A percentile compares a stretch with the other conserved stretches of the same genome.
Evolutionary conservation across 2,888 invertebrate species (phyloP).

Genomic region (Zele albiditarsus): DNA sequence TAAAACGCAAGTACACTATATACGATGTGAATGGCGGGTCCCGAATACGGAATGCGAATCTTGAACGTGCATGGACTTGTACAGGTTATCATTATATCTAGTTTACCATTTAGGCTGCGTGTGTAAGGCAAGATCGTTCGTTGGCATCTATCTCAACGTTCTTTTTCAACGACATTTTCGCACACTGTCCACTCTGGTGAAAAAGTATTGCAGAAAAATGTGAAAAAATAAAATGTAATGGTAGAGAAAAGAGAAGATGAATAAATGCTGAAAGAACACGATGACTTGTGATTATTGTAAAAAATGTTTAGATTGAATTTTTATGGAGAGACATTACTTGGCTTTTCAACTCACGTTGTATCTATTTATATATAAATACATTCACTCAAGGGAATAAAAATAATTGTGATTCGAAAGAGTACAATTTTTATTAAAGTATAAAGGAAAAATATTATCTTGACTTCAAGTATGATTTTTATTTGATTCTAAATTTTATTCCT

Average conservation of each 20-base stretch:
- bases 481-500: too few species aligned
- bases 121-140: constrained; percentile 43
- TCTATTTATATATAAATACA: constrained; percentile 14
- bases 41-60: constrained; percentile 59
- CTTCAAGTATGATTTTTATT: too few species aligned
- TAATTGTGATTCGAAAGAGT: too few species aligned
- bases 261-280: not conserved
- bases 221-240: not conserved
- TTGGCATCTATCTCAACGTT: constrained; percentile 34
- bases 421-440: too few species aligned
- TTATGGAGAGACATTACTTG: not conserved
- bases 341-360: not conserved
- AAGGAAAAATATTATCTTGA: too few species aligned
- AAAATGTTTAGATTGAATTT: not conserved
- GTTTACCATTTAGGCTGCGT: constrained; percentile 28
- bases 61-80: constrained; percentile 60
- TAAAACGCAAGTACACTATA: constrained; percentile 38
- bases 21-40: constrained; percentile 49
- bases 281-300: not conserved
- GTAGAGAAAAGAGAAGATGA: not conserved
- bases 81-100: constrained; percentile 32
- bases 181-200: constrained; percentile 2
- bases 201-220: constrained; percentile 21
- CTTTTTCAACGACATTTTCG: not conserved
- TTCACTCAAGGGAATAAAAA: not conserved